Base-by-base conservation (phyloP, 2,888 invertebrate species). In the Drosophila acutilabella region DNA sequence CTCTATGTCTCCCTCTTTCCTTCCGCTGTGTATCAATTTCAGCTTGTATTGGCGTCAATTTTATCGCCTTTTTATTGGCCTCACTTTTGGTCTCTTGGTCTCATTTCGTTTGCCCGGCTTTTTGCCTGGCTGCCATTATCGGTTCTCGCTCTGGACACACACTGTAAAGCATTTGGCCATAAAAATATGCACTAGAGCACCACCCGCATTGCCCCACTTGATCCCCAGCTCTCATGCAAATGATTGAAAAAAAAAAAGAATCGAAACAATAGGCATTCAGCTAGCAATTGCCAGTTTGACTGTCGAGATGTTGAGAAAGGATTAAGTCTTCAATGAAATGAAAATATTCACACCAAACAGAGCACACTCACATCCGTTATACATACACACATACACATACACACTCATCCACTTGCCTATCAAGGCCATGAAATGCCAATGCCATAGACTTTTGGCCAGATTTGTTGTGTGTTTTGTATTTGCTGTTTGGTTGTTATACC, bases 11-110 rank as follows among this genome's bases (percentile, higher is more conserved):
- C 6, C 41, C 11, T 18, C 14, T 14, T 40, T 40, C 4, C 16
- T 16, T 23, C 41, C 30, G 33, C 38, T 54, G 51, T 51, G 41
- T 79, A 52, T 47, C 14, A 5, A 40, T 14, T 23, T 53, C 41
- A 30, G 44, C 47, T 10, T 53, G 69, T 59, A 56, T 64, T 67
- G 59, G 80, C 88, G 72, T 86, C 89, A 89, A 79, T 86, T 84
- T 89, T 89, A 84, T 84, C 88, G 89, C 90, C 78, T 57, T 84
- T 89, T 84, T 89, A 88, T 89, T 89, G 90, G 84, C 83, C 80
- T 86, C 87, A 88, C 83, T 89, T 89, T 71, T 80, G 83, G 88
- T 86, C 86, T 18, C 18, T n/a, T 36, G 36, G 36, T 20, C 44
- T 89, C 83, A 88, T 88, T 89, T 76, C 59, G 84, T 20, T 44